Evolutionary conservation across 2,888 invertebrate species (phyloP).

Genomic region (Odontothrips loti): DNA sequence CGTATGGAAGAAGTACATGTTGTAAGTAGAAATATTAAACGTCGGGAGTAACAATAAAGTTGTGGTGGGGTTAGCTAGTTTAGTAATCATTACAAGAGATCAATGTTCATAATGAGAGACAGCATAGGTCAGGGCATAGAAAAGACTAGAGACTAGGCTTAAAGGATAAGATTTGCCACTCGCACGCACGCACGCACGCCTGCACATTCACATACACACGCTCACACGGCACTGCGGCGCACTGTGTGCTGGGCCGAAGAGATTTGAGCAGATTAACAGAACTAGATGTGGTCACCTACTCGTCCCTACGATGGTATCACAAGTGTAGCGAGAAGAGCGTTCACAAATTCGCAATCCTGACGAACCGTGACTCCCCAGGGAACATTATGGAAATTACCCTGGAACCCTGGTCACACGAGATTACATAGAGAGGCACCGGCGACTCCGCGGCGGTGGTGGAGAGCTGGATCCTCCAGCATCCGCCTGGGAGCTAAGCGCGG

Average conservation of each 20-base stretch:
- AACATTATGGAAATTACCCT: neutral
- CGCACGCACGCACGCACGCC: neutral
- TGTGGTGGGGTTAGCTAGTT: neutral
- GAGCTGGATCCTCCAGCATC: too few relatives aligned
- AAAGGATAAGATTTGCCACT: neutral
- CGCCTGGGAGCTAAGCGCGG: neutral
- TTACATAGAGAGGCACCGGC: neutral
- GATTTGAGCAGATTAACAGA: slow-evolving; percentile 15
- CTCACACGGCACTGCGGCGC: neutral
- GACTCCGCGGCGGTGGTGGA: too few relatives aligned
- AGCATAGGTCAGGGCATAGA: slow-evolving; percentile 16
- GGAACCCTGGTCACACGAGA: slow-evolving; percentile 10
- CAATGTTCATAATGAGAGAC: neutral
- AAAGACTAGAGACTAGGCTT: neutral
- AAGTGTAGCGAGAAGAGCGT: slow-evolving; percentile 21
- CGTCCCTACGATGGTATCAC: slow-evolving; percentile 10
- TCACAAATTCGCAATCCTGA: slow-evolving; percentile 10
- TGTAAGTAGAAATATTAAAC: neutral
- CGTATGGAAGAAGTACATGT: slow-evolving; percentile 20
- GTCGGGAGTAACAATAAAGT: neutral
- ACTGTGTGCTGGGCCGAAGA: neutral
- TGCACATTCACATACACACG: neutral
- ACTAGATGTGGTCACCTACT: neutral
- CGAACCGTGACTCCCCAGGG: slow-evolving; percentile 1
- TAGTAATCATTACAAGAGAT: slow-evolving; percentile 5